phyloP scores from a whole-genome alignment of 2,113 vertebrate species.

The Meriones unguiculatus region DNA sequence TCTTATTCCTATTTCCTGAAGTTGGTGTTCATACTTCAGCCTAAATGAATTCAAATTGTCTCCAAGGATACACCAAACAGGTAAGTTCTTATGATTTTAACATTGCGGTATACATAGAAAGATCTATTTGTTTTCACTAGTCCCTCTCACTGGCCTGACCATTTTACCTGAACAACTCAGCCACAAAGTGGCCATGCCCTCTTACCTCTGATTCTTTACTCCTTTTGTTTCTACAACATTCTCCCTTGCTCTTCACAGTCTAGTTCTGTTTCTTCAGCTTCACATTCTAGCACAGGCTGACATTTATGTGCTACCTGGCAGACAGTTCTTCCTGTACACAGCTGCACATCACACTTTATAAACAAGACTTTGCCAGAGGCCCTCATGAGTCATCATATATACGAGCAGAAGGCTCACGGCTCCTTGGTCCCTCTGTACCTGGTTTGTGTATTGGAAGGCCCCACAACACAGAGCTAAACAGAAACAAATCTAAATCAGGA shows the following conservation, averaged over 20 bases:
- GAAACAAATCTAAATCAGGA: not conserved
- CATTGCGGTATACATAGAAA: not conserved
- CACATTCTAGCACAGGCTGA: not conserved
- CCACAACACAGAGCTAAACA: not conserved
- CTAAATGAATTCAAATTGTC: not conserved
- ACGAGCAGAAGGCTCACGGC: not conserved
- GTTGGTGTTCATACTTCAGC: not conserved
- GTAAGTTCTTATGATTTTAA: not conserved
- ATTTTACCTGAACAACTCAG: not conserved
- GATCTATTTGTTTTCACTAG: not conserved
- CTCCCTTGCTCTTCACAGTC: accelerated
- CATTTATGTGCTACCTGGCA: not conserved
- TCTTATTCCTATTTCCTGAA: not conserved
- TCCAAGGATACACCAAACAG: not conserved
- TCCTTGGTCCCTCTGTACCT: not conserved
- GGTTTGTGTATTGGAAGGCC: not conserved
- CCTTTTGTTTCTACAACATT: not conserved
- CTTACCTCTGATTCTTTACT: not conserved
- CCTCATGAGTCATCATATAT: not conserved
- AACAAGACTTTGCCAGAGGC: not conserved
- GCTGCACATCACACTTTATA: not conserved
- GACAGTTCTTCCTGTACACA: not conserved
- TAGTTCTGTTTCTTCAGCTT: not conserved
- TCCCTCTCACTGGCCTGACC: not conserved
- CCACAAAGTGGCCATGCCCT: accelerated